Evolutionary conservation across 2,888 invertebrate genomes (phyloP), one percentile per base, ranked within the genome.

Genomic region (Papilio elwesi): DNA sequence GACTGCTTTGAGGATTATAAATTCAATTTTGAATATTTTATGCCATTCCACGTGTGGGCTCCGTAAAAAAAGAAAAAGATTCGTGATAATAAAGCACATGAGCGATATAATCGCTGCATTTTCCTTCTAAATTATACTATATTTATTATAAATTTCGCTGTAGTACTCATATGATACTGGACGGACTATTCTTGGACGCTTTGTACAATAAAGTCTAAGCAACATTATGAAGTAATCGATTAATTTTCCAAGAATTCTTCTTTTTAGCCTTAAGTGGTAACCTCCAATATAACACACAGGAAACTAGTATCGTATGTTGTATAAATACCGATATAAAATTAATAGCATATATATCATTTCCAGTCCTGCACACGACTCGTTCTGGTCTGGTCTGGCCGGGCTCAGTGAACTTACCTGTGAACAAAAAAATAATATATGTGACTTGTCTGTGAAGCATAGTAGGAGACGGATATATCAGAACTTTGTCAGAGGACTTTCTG

Each of bases 341-440:
- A 75, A 74, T 75, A 75, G 76, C 67, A 72, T 75, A 78, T 78
- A 75, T 76, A 77, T 78, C 76, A 77, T 77, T 77, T 76, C 76
- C 75, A 75, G 77, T 71, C 76, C 15, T 64, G 75, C 65, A 68
- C 69, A 75, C 59, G 53, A 77, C 78, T 76, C 59, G 78, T 78
- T 79, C 71, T 63, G 65, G 73, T 71, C 74, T 74, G 71, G 74
- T 73, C 53, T 49, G 53, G 65, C 74, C 64, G 43, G 52, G 72
- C 68, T 63, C 74, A 78, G 53, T 74, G 76, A 75, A 80, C 80
- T 80, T 80, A 80, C 80, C 80, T 80, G 80, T 64, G 77, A 79
- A 76, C 71, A 78, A 78, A 79, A 78, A 73, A 73, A 68, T 16
- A 55, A 71, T 73, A 62, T 51, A 68, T 75, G 53, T 71, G 70